Percentiles rank a stretch among this genome's conserved stretches.
phyloP scores from a whole-genome alignment of 2,113 vertebrate species.

The Colistium nudipinnis region DNA sequence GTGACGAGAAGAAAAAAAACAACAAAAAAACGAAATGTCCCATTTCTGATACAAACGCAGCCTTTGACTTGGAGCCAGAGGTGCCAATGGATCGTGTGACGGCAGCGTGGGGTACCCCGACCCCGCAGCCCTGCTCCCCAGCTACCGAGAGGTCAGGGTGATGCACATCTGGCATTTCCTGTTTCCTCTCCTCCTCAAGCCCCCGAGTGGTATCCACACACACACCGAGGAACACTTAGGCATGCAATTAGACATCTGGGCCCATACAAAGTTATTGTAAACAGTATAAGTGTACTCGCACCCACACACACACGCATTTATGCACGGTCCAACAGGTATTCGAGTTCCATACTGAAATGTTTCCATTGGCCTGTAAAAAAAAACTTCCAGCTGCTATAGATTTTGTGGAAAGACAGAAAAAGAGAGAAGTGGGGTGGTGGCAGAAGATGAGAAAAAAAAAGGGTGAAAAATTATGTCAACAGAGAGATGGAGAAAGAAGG shows the following conservation, averaged over 20 bases:
- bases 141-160: conserved; percentile 69
- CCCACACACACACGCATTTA: conserved; percentile 12
- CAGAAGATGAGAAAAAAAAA: conserved; percentile 17
- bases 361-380: conserved; percentile 66
- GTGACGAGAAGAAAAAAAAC: conserved; percentile 7
- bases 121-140: conserved; percentile 38
- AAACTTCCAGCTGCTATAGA: conserved; percentile 57
- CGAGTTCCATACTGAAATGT: conserved; percentile 40
- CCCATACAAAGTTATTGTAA: conserved; percentile 38
- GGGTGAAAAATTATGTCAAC: conserved; percentile 7
- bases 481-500: conserved; percentile 7
- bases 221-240: conserved; percentile 17
- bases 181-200: conserved; percentile 68
- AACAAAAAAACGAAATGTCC: too few relatives aligned
- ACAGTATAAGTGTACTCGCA: conserved; percentile 18
- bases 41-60: conserved; percentile 27
- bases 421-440: conserved; percentile 8
- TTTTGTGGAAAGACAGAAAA: conserved; percentile 7
- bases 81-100: conserved; percentile 21
- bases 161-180: conserved; percentile 81
- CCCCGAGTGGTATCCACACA: conserved; percentile 42
- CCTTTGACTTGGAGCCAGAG: conserved; percentile 20
- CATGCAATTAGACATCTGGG: conserved; percentile 42
- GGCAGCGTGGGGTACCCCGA: conserved; percentile 39
- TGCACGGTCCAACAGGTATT: conserved; percentile 41